Percentiles rank a stretch among this genome's conserved stretches.
phyloP scores from a whole-genome alignment of 2,888 invertebrate species.

The Ectobius pallidus region DNA sequence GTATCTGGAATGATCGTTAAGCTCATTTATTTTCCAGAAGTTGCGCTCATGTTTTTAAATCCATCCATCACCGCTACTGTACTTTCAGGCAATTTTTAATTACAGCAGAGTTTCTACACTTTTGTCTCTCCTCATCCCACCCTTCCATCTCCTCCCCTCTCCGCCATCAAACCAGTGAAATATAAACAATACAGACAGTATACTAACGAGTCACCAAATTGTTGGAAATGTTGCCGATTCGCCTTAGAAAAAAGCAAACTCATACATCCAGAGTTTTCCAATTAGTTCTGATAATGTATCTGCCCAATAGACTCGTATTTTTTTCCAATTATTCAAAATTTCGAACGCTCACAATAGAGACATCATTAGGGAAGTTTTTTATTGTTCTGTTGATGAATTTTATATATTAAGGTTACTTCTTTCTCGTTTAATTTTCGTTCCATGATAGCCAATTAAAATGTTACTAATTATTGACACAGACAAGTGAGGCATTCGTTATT shows the following conservation, averaged over 20 bases:
- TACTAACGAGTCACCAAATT: slow-evolving; percentile 10
- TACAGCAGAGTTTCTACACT: background rate
- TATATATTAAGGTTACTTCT: slow-evolving; percentile 24
- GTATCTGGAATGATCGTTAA: too few species aligned
- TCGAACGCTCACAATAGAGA: slow-evolving; percentile 1
- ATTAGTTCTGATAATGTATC: slow-evolving; percentile 9
- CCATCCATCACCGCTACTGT: background rate
- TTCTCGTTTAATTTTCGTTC: slow-evolving; percentile 17
- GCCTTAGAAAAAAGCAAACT: background rate
- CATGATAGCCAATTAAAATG: slow-evolving; percentile 27
- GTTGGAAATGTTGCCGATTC: background rate
- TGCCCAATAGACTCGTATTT: background rate
- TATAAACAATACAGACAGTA: background rate
- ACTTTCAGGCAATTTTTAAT: background rate
- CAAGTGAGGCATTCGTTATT: slow-evolving; percentile 22
- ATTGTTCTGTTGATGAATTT: slow-evolving; percentile 16
- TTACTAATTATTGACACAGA: slow-evolving; percentile 26
- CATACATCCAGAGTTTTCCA: slow-evolving; percentile 2
- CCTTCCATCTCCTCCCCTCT: background rate
- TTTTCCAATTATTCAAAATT: slow-evolving; percentile 23
- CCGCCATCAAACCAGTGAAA: background rate
- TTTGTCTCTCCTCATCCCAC: background rate
- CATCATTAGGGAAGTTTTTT: slow-evolving; percentile 25
- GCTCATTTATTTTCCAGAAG: background rate
- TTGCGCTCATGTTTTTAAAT: background rate